Conservation (phyloP, 2,888 invertebrate genomes). For the Automeris io region DNA sequence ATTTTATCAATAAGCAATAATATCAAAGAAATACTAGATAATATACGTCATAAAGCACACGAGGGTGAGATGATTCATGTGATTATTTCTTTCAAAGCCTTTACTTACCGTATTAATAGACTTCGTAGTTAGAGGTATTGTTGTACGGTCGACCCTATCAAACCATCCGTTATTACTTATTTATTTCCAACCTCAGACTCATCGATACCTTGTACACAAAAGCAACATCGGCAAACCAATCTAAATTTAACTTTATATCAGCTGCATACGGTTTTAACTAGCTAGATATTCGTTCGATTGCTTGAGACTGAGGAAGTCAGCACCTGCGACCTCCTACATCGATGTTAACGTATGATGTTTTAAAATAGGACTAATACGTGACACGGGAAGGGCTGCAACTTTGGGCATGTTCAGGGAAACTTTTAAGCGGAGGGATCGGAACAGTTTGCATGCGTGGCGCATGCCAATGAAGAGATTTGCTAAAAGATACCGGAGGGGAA, state of each 20-base stretch:
- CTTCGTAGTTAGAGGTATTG: background rate
- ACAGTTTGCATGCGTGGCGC: background rate
- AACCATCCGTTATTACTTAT: background rate
- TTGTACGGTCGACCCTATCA: background rate
- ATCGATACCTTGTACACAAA: background rate
- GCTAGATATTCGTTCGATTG: background rate
- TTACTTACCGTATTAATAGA: background rate
- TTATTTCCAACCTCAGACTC: constrained; percentile 1
- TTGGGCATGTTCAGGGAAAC: background rate
- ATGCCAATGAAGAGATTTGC: constrained; percentile 2
- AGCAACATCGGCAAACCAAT: background rate
- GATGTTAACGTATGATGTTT: constrained; percentile 33
- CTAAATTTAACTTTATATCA: background rate
- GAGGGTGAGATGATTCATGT: no score
- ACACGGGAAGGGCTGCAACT: constrained; percentile 15
- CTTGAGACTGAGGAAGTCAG: constrained; percentile 19
- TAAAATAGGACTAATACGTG: constrained; percentile 32
- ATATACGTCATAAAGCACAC: no score
- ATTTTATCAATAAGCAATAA: no score
- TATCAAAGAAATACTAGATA: no score
- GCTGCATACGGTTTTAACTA: background rate
- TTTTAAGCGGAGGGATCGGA: constrained; percentile 1
- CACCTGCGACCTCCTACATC: constrained; percentile 39
- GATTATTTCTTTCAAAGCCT: background rate
- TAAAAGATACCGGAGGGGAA: background rate